Evolutionary conservation across 2,113 vertebrate genomes (phyloP).

Genomic region (Henicopernis longicauda): DNA sequence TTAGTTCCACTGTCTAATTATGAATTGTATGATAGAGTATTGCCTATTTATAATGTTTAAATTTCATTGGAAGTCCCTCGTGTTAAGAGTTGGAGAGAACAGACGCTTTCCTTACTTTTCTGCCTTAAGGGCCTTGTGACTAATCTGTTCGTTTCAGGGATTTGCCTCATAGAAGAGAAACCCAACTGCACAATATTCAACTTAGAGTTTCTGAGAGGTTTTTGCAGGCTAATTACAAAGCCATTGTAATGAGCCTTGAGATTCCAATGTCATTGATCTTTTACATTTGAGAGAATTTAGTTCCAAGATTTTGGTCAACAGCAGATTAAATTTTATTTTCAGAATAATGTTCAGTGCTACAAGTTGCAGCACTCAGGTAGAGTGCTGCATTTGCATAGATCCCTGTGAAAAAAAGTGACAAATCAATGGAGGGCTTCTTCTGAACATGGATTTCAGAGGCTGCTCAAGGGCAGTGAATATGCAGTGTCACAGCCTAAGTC

Average conservation of each 20-base stretch:
- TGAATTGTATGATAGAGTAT: conserved; percentile 52
- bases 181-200: conserved; percentile 21
- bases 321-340: conserved; percentile 6
- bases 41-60: conserved; percentile 60
- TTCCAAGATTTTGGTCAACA: neutral
- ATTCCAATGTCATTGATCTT: conserved; percentile 10
- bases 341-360: neutral
- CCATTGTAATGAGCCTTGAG: conserved; percentile 37
- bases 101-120: conserved; percentile 50
- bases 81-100: conserved; percentile 30
- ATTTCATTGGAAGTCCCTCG: conserved; percentile 37
- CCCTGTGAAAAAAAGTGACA: neutral
- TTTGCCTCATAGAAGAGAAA: conserved; percentile 46
- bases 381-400: neutral
- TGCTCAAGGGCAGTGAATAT: neutral
- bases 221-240: conserved; percentile 49
- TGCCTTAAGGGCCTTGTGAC: conserved; percentile 46
- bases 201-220: conserved; percentile 16
- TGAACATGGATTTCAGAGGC: neutral
- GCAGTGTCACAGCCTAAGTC: neutral
- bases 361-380: neutral
- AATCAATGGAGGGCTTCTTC: neutral
- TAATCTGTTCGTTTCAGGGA: conserved; percentile 56
- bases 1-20: conserved; percentile 61
- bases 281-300: neutral